Evolutionary conservation across 2,888 invertebrate species (phyloP), one percentile per base, ranked within the genome.

Genomic region (Drosophila meridiana): DNA sequence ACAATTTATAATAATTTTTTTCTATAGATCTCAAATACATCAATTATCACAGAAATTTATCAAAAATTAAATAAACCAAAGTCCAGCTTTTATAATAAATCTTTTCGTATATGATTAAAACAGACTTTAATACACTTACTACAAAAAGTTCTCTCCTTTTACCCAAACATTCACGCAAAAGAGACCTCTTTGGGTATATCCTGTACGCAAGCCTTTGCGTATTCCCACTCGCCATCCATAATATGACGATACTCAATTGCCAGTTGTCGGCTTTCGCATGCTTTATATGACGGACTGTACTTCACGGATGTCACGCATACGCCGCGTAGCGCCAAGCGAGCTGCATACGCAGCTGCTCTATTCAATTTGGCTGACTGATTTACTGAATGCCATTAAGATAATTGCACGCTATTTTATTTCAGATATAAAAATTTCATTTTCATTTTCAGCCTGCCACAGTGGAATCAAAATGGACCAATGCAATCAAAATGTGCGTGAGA

Each of bases 341-440:
- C 63, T 73, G 72, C 69, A 67, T 20, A 43, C 3, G 72, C 73
- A 62, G 63, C 74, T 70, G 68, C 72, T 65, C 64, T 50, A 45
- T 56, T 67, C 26, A 52, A 30, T 20, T 28, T 13, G 43, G 26
- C 26, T n/a, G 59, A 30, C n/a, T 43, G 69, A 62, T 69, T 79
- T 69, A 78, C 62, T 68, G 62, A 32, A 58, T 53, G 48, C 48
- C 57, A 80, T 83, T 87, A 81, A 86, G 77, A 77, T 83, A 90
- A 90, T 87, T 87, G 87, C 77, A 48, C 66, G 71, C 86, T 77
- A 86, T 90, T 90, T 77, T 59, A 83, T 76, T 75, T 77, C 74
- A 78, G 56, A 71, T 55, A 40, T 48, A 48, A 38, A 47, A 42
- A 38, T 3, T 30, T 36, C 26, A 57, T 52, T 57, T 52, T 13